phyloP scores from a whole-genome alignment of 2,113 vertebrate genomes.

The Channa maculata region DNA sequence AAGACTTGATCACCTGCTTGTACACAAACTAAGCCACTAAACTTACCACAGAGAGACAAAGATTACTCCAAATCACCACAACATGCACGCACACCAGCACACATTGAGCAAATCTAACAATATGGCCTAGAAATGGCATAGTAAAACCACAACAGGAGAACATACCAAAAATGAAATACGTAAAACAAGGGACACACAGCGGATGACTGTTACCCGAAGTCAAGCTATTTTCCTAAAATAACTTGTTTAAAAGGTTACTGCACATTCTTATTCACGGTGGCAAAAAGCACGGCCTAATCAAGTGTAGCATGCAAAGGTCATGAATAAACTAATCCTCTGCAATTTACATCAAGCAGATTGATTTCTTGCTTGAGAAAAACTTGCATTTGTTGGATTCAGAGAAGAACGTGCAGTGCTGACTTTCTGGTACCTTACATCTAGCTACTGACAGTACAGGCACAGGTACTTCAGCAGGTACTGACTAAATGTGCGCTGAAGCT shows the following conservation, averaged over 20 bases:
- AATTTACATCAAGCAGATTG: not conserved
- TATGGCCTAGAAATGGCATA: not conserved
- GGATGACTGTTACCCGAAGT: slow-evolving; percentile 21
- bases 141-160: not conserved
- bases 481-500: not conserved
- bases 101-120: not conserved
- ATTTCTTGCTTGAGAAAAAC: no score
- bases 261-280: slow-evolving; percentile 19
- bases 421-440: not conserved
- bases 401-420: not conserved
- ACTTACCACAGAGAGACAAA: not conserved
- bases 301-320: slow-evolving; percentile 50
- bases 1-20: not conserved
- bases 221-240: slow-evolving; percentile 15
- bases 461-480: no score
- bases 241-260: slow-evolving; percentile 42
- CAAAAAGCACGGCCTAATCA: slow-evolving; percentile 33
- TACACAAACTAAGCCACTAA: not conserved
- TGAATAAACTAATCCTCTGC: slow-evolving; percentile 15
- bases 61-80: not conserved
- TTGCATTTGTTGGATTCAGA: no score
- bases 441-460: not conserved
- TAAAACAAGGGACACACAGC: not conserved
- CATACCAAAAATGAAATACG: not conserved
- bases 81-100: not conserved